Base-by-base conservation (phyloP, 2,797 vertebrate genomes). In the Apodemus agrarius region DNA sequence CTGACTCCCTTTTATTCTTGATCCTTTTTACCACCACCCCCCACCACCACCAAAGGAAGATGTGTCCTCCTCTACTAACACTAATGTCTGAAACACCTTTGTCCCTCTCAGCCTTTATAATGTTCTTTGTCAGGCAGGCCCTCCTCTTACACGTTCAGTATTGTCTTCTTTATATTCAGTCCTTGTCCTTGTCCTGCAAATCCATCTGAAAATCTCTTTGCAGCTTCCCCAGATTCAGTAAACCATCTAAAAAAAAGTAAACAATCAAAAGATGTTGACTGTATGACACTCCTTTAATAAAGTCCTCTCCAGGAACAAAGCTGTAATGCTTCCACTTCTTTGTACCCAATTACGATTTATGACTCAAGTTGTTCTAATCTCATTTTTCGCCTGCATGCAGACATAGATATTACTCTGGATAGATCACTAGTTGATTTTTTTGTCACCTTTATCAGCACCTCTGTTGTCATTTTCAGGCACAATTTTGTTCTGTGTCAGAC, bases 1-100 rank as follows among this genome's bases (percentile, higher is more conserved):
- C 76, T 96, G 88, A 3, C 89, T 96, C 82, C 54, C n/a, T 95
- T 91, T 94, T 43, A 85, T 90, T 91, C 22, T 82, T 74, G 61
- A 59, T 78, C 6, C 5, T 72, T 72, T 72, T 72, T 37, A 17
- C 65, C 31, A 7, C 75, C 22, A 26, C 8, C 59, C 22, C 17
- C 40, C n/a, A n/a, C n/a, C n/a, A n/a, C n/a, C 2, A 12, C 1
- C 13, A 87, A 78, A 96, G 34, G 8, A 89, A 91, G 49, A 92
- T 75, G 6, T 87, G 19, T 61, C 29, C 43, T 80, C 12, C 16
- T 85, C 67, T 80, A 84, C 52, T 75, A 91, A 81, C 52, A 85
- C 52, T 90, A 78, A 96, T 88, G 24, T 65, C 19, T 74, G 76
- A 85, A 90, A 88, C 0, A 76, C n/a, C 78, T 11, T 74, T 80